Base-by-base conservation (phyloP, 2,888 invertebrate species). In the Cacoxenus indagator region DNA sequence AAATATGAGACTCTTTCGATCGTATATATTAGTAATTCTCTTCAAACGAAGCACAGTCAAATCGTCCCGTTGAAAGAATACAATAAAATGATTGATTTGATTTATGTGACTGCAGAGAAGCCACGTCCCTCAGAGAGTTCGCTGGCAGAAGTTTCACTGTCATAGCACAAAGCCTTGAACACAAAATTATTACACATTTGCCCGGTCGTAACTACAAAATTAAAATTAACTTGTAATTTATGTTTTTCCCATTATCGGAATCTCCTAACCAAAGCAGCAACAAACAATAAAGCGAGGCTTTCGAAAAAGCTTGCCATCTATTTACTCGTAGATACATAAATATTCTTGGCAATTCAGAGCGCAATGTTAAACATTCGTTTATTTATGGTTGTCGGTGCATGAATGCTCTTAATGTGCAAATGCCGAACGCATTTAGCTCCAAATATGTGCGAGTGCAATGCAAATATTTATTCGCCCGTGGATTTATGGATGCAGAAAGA, bases 191-290 rank as follows among this genome's bases (percentile, higher is more conserved):
- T 51, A 9, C 22, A 19, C 11, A 17, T 17, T 51, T 6, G 6
- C 19, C 22, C 51, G 19, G 17, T 22, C 22, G 83, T 83, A 80
- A 83, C 80, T 80, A 82, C 37, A 37, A 11, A 82, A 80, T 76
- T 76, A 74, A 80, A 83, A 82, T 83, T 81, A 83, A 80, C 81
- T 80, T 78, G 75, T 83, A 75, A 80, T 80, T 83, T 80, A 82
- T 82, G 70, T 68, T 17, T 62, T 73, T 14, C 4, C 27, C 55
- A 14, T 24, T 55, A 55, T 22, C 55, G 14, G 55, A 26, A 55
- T 5, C 55, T 48, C 6, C 48, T 26, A 27, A 55, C 19, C 11
- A 55, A 8, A 51, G 9, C 8, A 57, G 17, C 31, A 29, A 17
- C 19, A 27, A 22, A 57, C 55, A 57, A 57, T 11, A 37, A 37